Percentiles rank a stretch among this genome's conserved stretches.
Evolutionary conservation across 2,888 invertebrate species (phyloP).

Genomic region (Caenorhabditis sp.): DNA sequence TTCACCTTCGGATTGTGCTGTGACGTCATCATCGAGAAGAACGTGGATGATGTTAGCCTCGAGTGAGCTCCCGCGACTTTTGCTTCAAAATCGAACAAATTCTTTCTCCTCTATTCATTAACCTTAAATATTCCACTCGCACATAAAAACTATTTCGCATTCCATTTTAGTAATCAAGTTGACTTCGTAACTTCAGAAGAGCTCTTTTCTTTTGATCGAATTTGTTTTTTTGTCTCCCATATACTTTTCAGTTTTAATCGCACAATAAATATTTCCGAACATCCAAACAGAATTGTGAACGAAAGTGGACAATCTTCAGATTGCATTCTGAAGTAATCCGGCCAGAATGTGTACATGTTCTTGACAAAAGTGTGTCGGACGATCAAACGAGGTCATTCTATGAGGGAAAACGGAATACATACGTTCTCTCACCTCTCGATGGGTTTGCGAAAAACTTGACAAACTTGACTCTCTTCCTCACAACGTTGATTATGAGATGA

Average conservation of each 20-base stretch:
- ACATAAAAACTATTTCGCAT: no score
- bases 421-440: conserved; percentile 54
- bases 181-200: no score
- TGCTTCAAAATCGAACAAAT: no score
- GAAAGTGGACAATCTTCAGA: conserved; percentile 10
- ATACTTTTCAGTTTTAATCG: not conserved
- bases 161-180: no score
- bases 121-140: no score
- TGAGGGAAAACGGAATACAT: conserved; percentile 52
- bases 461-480: not conserved
- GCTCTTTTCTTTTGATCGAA: no score
- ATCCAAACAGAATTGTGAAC: not conserved
- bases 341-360: conserved; percentile 35
- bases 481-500: conserved; percentile 52
- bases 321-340: conserved; percentile 23
- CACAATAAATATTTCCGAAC: not conserved
- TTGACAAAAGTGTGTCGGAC: conserved; percentile 54
- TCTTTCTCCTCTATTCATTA: not conserved
- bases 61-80: no score
- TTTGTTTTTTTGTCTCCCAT: not conserved
- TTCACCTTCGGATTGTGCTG: conserved; percentile 54
- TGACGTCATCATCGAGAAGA: conserved; percentile 59
- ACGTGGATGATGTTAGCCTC: conserved; percentile 18
- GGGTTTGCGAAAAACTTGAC: conserved; percentile 45
- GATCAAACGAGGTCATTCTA: conserved; percentile 50